Conservation (phyloP, 2,888 invertebrate genomes). For the Dascillus cervinus region DNA sequence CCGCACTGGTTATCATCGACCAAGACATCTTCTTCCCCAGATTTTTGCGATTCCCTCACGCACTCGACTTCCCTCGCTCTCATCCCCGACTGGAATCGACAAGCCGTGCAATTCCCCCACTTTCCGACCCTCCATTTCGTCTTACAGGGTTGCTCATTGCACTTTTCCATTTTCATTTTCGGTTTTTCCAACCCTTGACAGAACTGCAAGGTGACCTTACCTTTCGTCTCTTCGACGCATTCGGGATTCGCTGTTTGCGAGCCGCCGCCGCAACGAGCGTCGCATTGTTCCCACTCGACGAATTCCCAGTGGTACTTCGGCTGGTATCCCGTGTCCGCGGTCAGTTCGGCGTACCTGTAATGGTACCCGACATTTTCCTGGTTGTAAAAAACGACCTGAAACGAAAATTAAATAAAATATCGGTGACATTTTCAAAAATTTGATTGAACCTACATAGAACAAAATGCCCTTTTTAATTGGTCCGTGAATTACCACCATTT, state of each 20-base stretch:
- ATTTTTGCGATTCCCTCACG: slow-evolving; percentile 39
- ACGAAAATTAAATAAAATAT: too few species aligned
- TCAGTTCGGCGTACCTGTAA: slow-evolving; percentile 54
- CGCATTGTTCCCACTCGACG: slow-evolving; percentile 55
- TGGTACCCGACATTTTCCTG: slow-evolving; percentile 50
- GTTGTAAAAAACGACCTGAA: slow-evolving; percentile 39
- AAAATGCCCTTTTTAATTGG: slow-evolving; percentile 53
- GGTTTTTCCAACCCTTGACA: slow-evolving; percentile 43
- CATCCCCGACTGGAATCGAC: slow-evolving; percentile 43
- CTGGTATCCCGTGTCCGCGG: slow-evolving; percentile 45
- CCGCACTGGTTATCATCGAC: slow-evolving; percentile 36
- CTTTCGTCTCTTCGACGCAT: slow-evolving; percentile 56
- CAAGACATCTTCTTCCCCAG: slow-evolving; percentile 43
- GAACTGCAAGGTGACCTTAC: slow-evolving; percentile 50
- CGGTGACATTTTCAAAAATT: too few species aligned
- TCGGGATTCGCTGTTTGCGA: slow-evolving; percentile 45
- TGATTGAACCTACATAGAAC: slow-evolving; percentile 54
- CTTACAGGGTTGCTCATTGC: slow-evolving; percentile 45
- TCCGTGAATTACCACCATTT: slow-evolving; percentile 53
- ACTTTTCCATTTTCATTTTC: slow-evolving; percentile 37
- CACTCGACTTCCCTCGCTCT: slow-evolving; percentile 45
- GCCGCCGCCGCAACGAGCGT: slow-evolving; percentile 56
- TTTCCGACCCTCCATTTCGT: slow-evolving; percentile 56
- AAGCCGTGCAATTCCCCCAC: slow-evolving; percentile 56
- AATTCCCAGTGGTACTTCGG: slow-evolving; percentile 57